A percentile compares a stretch with the other conserved stretches of the same genome.
phyloP scores from a whole-genome alignment of 2,888 invertebrate species.

The Coremacera marginata region DNA sequence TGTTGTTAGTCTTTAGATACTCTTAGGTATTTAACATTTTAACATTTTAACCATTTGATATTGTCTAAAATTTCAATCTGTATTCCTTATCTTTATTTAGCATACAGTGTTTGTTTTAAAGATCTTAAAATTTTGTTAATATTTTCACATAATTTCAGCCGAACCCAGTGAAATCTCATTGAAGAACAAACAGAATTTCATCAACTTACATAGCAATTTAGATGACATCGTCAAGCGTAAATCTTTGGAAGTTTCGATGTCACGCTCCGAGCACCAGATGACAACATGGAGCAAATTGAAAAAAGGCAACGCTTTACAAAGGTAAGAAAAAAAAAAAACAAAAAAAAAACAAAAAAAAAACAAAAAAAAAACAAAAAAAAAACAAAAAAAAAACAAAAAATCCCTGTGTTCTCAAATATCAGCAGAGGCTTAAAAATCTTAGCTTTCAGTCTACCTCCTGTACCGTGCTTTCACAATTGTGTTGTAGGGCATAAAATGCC shows the following conservation, averaged over 20 bases:
- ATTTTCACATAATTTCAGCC: slow-evolving; percentile 46
- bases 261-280: slow-evolving; percentile 87
- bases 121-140: too few relatives aligned
- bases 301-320: slow-evolving; percentile 76
- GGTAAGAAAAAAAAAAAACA: slow-evolving; percentile 68
- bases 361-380: slow-evolving; percentile 70
- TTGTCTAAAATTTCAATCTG: too few relatives aligned
- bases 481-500: not conserved
- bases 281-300: slow-evolving; percentile 91
- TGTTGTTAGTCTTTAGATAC: too few relatives aligned
- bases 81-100: not conserved
- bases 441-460: too few relatives aligned
- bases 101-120: not conserved
- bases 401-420: too few relatives aligned
- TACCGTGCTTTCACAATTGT: too few relatives aligned
- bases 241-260: slow-evolving; percentile 82
- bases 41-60: too few relatives aligned
- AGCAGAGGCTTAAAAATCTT: too few relatives aligned
- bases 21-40: too few relatives aligned
- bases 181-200: slow-evolving; percentile 67
- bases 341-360: not conserved
- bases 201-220: slow-evolving; percentile 68
- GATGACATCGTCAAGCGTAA: slow-evolving; percentile 69
- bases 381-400: not conserved
- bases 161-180: slow-evolving; percentile 65